phyloP scores from a whole-genome alignment of 2,888 invertebrate species.

The Acleris holmiana region DNA sequence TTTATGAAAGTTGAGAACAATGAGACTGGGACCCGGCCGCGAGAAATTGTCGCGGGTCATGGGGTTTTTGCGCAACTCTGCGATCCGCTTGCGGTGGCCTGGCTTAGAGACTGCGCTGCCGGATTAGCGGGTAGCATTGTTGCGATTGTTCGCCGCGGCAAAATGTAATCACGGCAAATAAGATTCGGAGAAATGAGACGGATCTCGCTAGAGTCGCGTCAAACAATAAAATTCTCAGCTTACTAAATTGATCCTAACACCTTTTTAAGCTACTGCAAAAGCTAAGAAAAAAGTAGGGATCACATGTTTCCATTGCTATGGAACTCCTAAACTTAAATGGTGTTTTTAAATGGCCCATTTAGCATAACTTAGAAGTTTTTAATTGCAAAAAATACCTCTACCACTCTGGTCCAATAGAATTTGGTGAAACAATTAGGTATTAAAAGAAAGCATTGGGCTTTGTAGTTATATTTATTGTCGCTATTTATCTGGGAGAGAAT shows the following conservation, averaged over 20 bases:
- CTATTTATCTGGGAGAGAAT: conserved; percentile 64
- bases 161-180: conserved; percentile 22
- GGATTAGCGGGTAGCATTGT: conserved; percentile 41
- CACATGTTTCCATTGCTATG: conserved; percentile 5
- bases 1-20: conserved; percentile 78
- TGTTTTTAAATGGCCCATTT: conserved; percentile 17
- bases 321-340: conserved; percentile 22
- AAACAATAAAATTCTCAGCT: conserved; percentile 28
- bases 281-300: conserved; percentile 9
- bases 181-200: conserved; percentile 18
- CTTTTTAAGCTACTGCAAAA: conserved; percentile 15
- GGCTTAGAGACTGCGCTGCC: conserved; percentile 33
- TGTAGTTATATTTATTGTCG: conserved; percentile 68
- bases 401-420: conserved; percentile 12
- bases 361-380: conserved; percentile 28
- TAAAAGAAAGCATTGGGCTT: conserved; percentile 61
- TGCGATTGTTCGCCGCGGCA: conserved; percentile 19
- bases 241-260: conserved; percentile 22
- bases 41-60: conserved; percentile 65
- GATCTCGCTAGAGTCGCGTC: conserved; percentile 10
- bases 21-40: conserved; percentile 64
- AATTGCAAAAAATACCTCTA: conserved; percentile 24
- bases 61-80: conserved; percentile 61
- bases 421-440: conserved; percentile 42
- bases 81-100: conserved; percentile 44